A percentile compares a stretch with the other conserved stretches of the same genome.
phyloP scores from a whole-genome alignment of 2,113 vertebrate species.

The Ondatra zibethicus region DNA sequence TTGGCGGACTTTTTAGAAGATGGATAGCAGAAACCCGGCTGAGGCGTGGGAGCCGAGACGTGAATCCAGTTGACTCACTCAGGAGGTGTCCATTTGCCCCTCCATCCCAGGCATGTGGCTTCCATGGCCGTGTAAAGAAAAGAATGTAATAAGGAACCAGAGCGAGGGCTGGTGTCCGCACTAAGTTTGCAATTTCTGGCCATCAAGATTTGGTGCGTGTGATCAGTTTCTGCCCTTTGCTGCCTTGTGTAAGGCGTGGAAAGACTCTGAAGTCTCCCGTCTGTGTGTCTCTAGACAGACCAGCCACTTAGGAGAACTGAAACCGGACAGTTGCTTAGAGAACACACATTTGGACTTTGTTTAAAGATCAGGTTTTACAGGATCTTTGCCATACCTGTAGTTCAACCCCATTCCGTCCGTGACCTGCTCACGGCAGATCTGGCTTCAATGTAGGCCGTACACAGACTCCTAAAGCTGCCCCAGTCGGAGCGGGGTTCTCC shows the following conservation, averaged over 20 bases:
- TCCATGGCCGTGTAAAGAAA: neutral
- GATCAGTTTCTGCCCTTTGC: neutral
- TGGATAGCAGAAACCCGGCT: neutral
- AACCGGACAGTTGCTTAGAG: constrained; percentile 8
- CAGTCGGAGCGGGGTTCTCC: neutral
- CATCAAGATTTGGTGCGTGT: neutral
- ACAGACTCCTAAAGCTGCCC: neutral
- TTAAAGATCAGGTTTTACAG: constrained; percentile 37
- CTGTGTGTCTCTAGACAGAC: neutral
- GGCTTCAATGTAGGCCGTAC: neutral
- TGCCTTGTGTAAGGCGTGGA: neutral
- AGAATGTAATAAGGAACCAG: neutral
- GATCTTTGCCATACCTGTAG: neutral
- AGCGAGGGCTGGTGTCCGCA: neutral
- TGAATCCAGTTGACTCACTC: neutral
- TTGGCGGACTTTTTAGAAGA: neutral
- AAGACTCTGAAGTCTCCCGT: neutral
- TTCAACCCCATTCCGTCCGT: neutral
- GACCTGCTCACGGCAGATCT: neutral
- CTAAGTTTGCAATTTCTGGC: neutral
- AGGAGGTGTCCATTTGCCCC: neutral
- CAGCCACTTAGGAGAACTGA: neutral
- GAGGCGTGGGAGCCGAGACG: neutral
- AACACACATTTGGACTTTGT: neutral
- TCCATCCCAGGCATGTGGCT: neutral